These are phyloP conservation scores for Nesospiza acunhae DNA, from an alignment of 2,113 vertebrate genomes.

Conservation along the genomic window DNA sequence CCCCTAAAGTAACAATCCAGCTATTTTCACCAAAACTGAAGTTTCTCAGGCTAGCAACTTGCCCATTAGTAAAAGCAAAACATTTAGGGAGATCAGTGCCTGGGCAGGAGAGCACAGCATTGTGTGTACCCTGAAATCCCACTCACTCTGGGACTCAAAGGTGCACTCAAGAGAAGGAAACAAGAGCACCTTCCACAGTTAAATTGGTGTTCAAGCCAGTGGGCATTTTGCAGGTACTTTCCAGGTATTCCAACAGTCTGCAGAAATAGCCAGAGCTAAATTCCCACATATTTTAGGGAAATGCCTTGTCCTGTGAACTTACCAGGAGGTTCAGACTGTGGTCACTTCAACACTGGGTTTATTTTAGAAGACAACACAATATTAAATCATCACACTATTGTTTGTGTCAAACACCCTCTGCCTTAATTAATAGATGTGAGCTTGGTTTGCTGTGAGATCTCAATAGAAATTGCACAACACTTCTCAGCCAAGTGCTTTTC, in stretches of 20 bases:
- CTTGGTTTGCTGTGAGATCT: slow-evolving; percentile 6
- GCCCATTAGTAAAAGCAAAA: background rate
- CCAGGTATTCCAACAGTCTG: background rate
- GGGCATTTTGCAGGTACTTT: background rate
- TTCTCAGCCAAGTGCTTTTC: background rate
- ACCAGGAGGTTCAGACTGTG: background rate
- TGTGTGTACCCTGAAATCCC: background rate
- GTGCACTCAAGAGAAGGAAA: background rate
- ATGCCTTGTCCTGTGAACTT: background rate
- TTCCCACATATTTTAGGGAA: background rate
- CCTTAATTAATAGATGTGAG: background rate
- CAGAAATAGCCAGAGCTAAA: background rate
- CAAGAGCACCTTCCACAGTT: background rate
- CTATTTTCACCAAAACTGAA: background rate
- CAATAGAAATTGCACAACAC: background rate
- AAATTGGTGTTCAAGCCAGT: background rate
- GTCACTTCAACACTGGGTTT: background rate
- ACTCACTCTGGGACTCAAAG: rapidly evolving
- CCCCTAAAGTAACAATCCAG: background rate
- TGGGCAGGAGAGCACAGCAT: rapidly evolving
- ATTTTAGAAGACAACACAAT: background rate
- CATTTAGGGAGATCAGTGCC: background rate
- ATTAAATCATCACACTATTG: background rate
- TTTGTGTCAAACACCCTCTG: background rate
- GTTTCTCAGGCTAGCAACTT: background rate